Conservation (phyloP, 2,888 invertebrate genomes). For the Rotaria magnacalcarata region DNA sequence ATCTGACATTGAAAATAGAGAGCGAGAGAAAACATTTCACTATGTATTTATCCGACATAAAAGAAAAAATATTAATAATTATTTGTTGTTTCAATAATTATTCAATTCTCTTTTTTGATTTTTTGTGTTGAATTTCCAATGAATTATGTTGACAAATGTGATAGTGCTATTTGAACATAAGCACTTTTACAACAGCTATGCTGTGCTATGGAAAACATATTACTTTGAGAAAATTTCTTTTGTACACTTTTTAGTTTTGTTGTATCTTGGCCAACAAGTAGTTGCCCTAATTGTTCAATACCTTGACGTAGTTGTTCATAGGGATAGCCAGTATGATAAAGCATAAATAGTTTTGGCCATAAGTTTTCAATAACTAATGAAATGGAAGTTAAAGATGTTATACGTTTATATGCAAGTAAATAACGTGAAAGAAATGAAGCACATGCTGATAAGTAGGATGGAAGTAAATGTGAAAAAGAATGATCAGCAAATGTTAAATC, state of each 20-base stretch:
- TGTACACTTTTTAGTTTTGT: constrained; percentile 31
- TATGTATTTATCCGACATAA: not conserved
- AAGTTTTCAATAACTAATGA: not conserved
- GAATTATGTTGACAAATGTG: not conserved
- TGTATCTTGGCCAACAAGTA: not conserved
- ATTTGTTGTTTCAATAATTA: not conserved
- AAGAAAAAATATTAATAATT: not conserved
- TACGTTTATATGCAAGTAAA: not conserved
- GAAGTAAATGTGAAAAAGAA: not conserved
- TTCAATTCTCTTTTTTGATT: not conserved
- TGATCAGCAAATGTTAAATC: constrained; percentile 33
- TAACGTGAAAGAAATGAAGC: constrained; percentile 36
- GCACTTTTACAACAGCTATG: constrained; percentile 28
- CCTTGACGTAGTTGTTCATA: constrained; percentile 6
- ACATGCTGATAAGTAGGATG: constrained; percentile 23
- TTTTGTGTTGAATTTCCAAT: no score
- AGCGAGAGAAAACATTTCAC: not conserved
- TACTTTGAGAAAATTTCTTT: not conserved
- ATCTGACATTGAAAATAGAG: not conserved
- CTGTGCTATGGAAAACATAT: constrained; percentile 10
- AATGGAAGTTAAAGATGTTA: not conserved
- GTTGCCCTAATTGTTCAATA: constrained; percentile 33
- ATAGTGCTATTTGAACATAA: constrained; percentile 8
- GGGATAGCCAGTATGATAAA: not conserved
- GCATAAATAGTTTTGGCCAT: not conserved